phyloP scores from a whole-genome alignment of 2,797 vertebrate genomes.

The Pseudocheirus occidentalis region DNA sequence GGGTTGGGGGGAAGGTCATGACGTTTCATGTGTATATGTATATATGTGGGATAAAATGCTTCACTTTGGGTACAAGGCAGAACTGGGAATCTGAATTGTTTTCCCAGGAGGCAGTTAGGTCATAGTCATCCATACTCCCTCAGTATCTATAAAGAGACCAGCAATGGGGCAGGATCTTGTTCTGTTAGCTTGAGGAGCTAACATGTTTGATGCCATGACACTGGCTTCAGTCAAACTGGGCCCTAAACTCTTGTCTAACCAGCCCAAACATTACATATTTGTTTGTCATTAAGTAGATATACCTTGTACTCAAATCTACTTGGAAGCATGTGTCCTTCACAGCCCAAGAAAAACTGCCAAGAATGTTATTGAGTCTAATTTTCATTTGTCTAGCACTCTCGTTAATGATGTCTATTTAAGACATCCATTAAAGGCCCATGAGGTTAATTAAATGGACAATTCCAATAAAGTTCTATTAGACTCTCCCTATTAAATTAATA shows the following conservation, averaged over 20 bases:
- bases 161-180: background rate
- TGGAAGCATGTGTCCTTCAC: slow-evolving; percentile 73
- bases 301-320: background rate
- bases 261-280: background rate
- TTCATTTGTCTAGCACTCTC: slow-evolving; percentile 79
- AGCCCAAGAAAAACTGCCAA: slow-evolving; percentile 72
- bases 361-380: slow-evolving; percentile 77
- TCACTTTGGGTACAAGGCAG: background rate
- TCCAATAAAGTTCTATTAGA: slow-evolving; percentile 82
- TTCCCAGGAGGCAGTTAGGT: background rate
- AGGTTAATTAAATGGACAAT: slow-evolving; percentile 84
- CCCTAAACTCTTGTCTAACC: background rate
- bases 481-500: slow-evolving; percentile 84
- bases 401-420: slow-evolving; percentile 83
- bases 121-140: background rate
- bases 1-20: background rate
- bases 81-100: background rate
- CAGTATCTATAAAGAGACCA: background rate
- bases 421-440: slow-evolving; percentile 79
- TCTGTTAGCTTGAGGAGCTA: background rate
- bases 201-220: background rate
- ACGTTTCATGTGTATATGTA: background rate
- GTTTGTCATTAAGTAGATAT: background rate
- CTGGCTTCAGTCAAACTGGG: background rate
- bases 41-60: background rate